phyloP scores from a whole-genome alignment of 2,797 vertebrate genomes.

The Aselliscus stoliczkanus region DNA sequence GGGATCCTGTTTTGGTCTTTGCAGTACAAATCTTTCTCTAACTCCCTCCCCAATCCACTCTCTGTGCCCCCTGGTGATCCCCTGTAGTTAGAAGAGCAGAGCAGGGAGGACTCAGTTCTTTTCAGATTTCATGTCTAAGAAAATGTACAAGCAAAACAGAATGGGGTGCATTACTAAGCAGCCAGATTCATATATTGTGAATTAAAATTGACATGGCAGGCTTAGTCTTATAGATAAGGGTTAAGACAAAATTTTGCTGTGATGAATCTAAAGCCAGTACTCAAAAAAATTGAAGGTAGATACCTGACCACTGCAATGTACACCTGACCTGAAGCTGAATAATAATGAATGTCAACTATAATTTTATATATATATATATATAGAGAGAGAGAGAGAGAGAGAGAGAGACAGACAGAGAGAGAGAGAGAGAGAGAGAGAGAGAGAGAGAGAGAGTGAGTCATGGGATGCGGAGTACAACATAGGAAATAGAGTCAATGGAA shows the following conservation, averaged over 20 bases:
- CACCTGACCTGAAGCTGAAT: too few relatives aligned
- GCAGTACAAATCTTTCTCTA: neutral
- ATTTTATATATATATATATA: too few relatives aligned
- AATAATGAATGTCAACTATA: too few relatives aligned
- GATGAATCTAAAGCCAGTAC: neutral
- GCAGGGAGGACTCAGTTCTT: neutral
- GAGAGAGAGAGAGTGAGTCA: too few relatives aligned
- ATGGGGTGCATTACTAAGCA: conserved; percentile 41
- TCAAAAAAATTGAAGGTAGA: neutral
- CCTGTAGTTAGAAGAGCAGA: neutral
- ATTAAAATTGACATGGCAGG: conserved; percentile 1
- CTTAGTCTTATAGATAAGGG: neutral
- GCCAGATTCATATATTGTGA: conserved; percentile 17
- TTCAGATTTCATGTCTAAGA: conserved; percentile 43
- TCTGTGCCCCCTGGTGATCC: neutral
- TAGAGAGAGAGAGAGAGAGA: too few relatives aligned
- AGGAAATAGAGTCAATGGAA: too few relatives aligned
- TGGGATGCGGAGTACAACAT: too few relatives aligned
- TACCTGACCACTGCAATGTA: too few relatives aligned
- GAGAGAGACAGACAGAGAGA: too few relatives aligned
- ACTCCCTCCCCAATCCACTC: neutral
- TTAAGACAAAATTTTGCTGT: conserved; percentile 1
- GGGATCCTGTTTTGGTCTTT: neutral
- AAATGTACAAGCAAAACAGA: conserved; percentile 30
- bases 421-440: too few relatives aligned